Evolutionary conservation across 2,888 invertebrate genomes (phyloP).

Genomic region (Ecliptopera silaceata): DNA sequence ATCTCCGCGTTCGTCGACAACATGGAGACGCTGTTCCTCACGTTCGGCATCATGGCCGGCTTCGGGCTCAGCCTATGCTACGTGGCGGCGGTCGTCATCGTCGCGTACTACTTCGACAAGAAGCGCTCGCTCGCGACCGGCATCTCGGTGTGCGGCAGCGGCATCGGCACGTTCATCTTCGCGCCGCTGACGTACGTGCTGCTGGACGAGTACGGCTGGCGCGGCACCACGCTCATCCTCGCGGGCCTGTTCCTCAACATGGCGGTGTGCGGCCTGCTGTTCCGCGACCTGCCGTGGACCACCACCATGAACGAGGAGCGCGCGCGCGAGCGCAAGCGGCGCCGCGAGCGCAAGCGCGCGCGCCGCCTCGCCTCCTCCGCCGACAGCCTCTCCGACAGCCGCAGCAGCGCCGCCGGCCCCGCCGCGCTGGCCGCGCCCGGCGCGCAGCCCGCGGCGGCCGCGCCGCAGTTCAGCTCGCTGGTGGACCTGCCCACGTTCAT

Average conservation of each 20-base stretch:
- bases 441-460: slow-evolving; percentile 45
- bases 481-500: slow-evolving; percentile 93
- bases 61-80: slow-evolving; percentile 93
- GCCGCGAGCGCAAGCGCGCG: slow-evolving; percentile 81
- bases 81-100: slow-evolving; percentile 95
- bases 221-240: slow-evolving; percentile 91
- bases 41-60: slow-evolving; percentile 92
- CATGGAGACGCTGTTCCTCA: slow-evolving; percentile 90
- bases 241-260: slow-evolving; percentile 92
- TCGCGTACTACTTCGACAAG: slow-evolving; percentile 95
- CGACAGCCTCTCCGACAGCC: slow-evolving; percentile 87
- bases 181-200: slow-evolving; percentile 90
- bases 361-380: slow-evolving; percentile 85
- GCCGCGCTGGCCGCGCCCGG: slow-evolving; percentile 32
- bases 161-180: slow-evolving; percentile 94
- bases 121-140: slow-evolving; percentile 93
- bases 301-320: slow-evolving; percentile 84
- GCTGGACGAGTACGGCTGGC: slow-evolving; percentile 91
- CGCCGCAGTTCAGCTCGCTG: slow-evolving; percentile 88
- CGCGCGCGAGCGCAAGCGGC: slow-evolving; percentile 84
- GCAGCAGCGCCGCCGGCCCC: slow-evolving; percentile 85
- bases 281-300: slow-evolving; percentile 87
- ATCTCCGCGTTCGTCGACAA: slow-evolving; percentile 89
- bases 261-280: slow-evolving; percentile 90
- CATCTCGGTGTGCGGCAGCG: slow-evolving; percentile 93